phyloP scores from a whole-genome alignment of 2,113 vertebrate species.

The Scomber colias region DNA sequence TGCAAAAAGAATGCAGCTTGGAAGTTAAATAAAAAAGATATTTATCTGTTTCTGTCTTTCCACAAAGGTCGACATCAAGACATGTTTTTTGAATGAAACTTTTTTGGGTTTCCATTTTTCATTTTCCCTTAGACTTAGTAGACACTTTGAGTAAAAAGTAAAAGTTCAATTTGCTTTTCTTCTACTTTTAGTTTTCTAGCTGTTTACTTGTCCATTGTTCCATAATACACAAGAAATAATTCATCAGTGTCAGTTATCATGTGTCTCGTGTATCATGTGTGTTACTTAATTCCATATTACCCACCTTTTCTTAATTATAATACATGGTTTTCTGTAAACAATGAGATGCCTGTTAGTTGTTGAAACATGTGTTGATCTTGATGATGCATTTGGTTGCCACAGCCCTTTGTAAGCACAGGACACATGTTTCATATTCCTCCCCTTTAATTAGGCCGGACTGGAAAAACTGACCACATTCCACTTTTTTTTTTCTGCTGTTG shows the following conservation, averaged over 20 bases:
- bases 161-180: too few species aligned
- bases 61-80: too few species aligned
- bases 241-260: background rate
- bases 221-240: background rate
- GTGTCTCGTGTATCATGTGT: background rate
- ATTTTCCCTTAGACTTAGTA: background rate
- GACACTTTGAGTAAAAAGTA: background rate
- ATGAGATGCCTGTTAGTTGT: conserved; percentile 63
- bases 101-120: background rate
- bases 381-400: conserved; percentile 64
- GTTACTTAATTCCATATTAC: background rate
- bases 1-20: background rate
- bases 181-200: too few species aligned
- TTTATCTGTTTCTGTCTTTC: too few species aligned
- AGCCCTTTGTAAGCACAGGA: conserved; percentile 72
- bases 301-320: conserved; percentile 8
- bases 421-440: conserved; percentile 72
- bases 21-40: background rate
- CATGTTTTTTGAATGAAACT: background rate
- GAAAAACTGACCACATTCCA: conserved; percentile 78
- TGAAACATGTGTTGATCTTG: conserved; percentile 67
- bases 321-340: conserved; percentile 45
- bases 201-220: background rate
- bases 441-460: conserved; percentile 78
- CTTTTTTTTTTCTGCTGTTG: conserved; percentile 59